Evolutionary conservation across 2,888 invertebrate species (phyloP), one percentile per base, ranked within the genome.

Genomic region (Ashinkailepas kermadecensis): DNA sequence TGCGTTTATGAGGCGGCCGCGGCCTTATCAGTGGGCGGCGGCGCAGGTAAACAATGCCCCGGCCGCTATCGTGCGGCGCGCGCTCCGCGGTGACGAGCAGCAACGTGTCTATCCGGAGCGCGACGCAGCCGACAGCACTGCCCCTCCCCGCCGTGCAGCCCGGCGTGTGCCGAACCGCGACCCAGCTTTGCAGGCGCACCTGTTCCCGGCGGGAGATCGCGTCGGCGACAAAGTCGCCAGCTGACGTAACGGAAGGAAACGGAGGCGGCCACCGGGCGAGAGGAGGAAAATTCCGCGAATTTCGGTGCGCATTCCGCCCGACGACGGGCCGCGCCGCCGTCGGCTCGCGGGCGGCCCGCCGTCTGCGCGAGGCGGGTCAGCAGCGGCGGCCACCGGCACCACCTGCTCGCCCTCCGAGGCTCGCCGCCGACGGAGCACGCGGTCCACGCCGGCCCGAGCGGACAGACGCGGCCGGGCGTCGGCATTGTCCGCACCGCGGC

Each of bases 41-140:
- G 15, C 56, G 70, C 74, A 74, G 74, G 56, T 74, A 74, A 74
- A 74, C 74, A 74, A 74, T 74, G 74, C 74, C 54, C 10, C 21
- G 10, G 74, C 39, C 74, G 21, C 56, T 74, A 56, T 74, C 56
- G 74, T 39, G 39, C 1, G 39, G 39, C 39, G 39, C 39, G 39
- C 39, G 39, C 39, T 39, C 39, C 39, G 39, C 39, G 39, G 39
- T 39, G 39, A 39, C 39, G 39, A 39, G 39, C 39, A 4, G 39
- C 39, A 4, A 39, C 39, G 39, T 39, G 39, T 39, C 39, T 39
- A 39, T 39, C 39, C 39, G 39, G 39, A 4, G 39, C 39, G 39
- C 39, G 39, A 39, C 39, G 39, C 39, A 39, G 39, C 39, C 39
- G 39, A 3, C 39, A 39, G 39, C 39, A 39, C 39, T 39, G 39